Evolutionary conservation across 1,140 invertebrate species (phyloP), one percentile per base, ranked within the genome.

Genomic region (Drosophila ambigua): DNA sequence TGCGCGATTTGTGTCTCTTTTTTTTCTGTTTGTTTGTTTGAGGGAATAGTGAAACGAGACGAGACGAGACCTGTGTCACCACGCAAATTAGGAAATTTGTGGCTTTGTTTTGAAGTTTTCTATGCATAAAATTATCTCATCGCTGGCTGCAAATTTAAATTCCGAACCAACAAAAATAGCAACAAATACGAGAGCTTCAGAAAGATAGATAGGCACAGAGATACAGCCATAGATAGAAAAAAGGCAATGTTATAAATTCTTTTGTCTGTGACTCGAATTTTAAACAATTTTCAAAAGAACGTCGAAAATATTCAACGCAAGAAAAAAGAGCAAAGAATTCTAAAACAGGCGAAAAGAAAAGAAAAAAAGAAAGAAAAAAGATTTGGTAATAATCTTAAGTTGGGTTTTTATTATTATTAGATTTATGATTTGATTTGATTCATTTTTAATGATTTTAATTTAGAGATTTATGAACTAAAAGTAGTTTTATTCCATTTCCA

Each of bases 221-320:
- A 20, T 39, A 28, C 52, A 28, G 13, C 23, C 52, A 26, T 7
- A 67, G 31, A 44, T 35, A 48, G 35, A 58, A 31, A 31, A 35
- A 50, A 62, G 72, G 77, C 81, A 85, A 71, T 88, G 79, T 71
- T 79, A 88, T 88, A 87, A 88, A 87, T 87, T 87, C 83, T 87
- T 88, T 87, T 87, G 72, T 87, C 58, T 87, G 83, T 88, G 83
- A 67, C 58, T 76, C 49, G 82, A 62, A 87, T 87, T 71, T 67
- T 82, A 87, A 88, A 82, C 75, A 69, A 79, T 87, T 87, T 79
- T 35, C 50, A 63, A 67, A 66, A 85, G 72, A 39, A 11, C 35
- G 3, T 39, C 35, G 4, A 8, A 35, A 7, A 35, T 35, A 35
- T 9, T 35, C 58, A 79, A 71, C 69, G 52, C 82, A 46, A 75